Percentiles rank a stretch among this genome's conserved stretches.
phyloP scores from a whole-genome alignment of 2,888 invertebrate species.

The Heteropelma amictum region DNA sequence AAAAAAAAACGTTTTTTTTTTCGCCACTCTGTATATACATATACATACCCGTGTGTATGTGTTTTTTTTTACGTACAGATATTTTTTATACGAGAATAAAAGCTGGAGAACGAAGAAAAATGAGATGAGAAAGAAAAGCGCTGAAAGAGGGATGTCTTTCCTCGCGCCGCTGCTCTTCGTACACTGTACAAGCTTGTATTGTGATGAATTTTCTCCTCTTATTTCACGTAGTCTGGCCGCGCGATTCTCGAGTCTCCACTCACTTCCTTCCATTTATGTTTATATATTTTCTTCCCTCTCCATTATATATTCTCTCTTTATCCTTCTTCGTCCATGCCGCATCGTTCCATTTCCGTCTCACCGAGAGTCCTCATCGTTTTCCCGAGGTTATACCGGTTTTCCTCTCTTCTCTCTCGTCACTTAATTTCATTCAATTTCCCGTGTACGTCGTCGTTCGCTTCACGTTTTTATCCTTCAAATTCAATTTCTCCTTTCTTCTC shows the following conservation, averaged over 20 bases:
- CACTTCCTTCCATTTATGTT: conserved; percentile 2
- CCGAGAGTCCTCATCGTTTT: conserved; percentile 9
- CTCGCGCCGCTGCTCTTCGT: no score
- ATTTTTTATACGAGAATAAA: neutral
- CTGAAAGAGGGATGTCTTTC: conserved; percentile 1
- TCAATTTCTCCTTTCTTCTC: conserved; percentile 23
- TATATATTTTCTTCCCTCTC: neutral
- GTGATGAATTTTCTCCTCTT: conserved; percentile 37
- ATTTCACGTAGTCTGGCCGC: conserved; percentile 31
- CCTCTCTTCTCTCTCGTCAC: conserved; percentile 16
- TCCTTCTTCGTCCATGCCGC: conserved; percentile 26
- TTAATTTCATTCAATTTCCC: conserved; percentile 42
- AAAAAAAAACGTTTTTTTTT: no score
- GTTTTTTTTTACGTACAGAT: no score
- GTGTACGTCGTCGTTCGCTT: conserved; percentile 3
- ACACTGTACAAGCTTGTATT: conserved; percentile 21
- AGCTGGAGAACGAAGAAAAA: neutral
- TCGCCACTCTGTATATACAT: no score
- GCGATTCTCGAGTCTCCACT: neutral
- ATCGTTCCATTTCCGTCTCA: conserved; percentile 45
- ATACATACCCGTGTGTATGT: no score
- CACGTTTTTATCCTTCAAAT: conserved; percentile 11
- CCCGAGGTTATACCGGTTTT: neutral
- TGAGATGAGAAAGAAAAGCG: conserved; percentile 7
- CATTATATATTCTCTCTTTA: neutral